Base-by-base conservation (phyloP, 2,888 invertebrate genomes). In the Orchesellides sinensis region DNA sequence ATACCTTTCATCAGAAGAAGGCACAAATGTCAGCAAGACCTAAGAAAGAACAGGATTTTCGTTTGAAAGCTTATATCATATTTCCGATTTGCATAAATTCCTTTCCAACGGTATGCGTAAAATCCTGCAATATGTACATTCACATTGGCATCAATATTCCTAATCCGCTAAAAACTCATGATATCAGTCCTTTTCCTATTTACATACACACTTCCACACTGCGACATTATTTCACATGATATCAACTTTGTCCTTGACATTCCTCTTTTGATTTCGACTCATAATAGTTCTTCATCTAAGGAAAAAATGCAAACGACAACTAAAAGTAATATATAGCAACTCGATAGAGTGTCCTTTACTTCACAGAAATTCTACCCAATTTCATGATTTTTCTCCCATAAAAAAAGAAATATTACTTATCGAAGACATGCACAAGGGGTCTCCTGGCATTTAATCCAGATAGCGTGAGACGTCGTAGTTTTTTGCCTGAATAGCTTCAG, bases 351-450 rank as follows among this genome's bases (percentile, higher is more conserved):
- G 27, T 59, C 59, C 59, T 61, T 35, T 54, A 0, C 29, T 35
- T 61, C 27, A 10, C n/a, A 45, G 45, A 65, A 63, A 45, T 56
- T 70, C 59, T 70, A 70, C 49, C 63, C 74, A 74, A 49, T 49
- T 74, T 40, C 52, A 63, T 74, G 52, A 74, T 52, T 54, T 52
- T n/a, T 29, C 45, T 2, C 35, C 75, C 65, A 75, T 75, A 75
- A 75, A 75, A 70, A 65, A 66, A 63, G 66, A 75, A 75, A 63
- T 74, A 74, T 74, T 49, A 65, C 27, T 65, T n/a, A 21, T 32
- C 14, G 10, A 27, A 63, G 49, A 32, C 40, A 40, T 40, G 40
- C 56, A 56, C 52, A 56, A 56, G 70, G 70, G 70, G 52, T 40
- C 56, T 56, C 70, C 56, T 23, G 35, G 29, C 14, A 54, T 63